Percentiles rank a stretch among this genome's conserved stretches.
These are phyloP conservation scores for Coelopa frigida DNA, from an alignment of 1,140 invertebrate genomes.

Conservation along the genomic window DNA sequence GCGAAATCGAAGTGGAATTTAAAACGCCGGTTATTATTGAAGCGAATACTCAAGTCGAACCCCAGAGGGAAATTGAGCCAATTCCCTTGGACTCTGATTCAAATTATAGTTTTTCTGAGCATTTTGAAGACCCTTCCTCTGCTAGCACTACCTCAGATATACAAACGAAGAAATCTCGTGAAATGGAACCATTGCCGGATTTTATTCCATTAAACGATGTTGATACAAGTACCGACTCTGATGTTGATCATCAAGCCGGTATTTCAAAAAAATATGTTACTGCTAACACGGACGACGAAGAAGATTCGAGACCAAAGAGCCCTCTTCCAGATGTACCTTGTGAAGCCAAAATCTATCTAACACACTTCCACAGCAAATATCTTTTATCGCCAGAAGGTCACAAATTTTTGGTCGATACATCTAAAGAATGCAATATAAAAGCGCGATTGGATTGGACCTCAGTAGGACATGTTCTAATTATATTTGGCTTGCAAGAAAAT, in stretches of 20 bases:
- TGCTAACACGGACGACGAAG: conserved; percentile 10
- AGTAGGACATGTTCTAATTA: conserved; percentile 44
- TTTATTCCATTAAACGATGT: conserved; percentile 24
- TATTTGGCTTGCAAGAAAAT: conserved; percentile 46
- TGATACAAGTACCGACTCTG: conserved; percentile 1
- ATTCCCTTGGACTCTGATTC: conserved; percentile 32
- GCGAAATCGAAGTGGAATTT: background rate
- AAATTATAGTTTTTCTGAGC: conserved; percentile 42
- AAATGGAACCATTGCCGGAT: conserved; percentile 27
- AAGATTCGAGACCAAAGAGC: background rate
- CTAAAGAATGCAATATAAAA: conserved; percentile 43
- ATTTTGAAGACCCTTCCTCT: conserved; percentile 32
- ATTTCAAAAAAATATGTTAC: conserved; percentile 12
- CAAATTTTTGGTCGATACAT: conserved; percentile 38
- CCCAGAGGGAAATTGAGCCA: background rate
- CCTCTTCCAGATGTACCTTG: conserved; percentile 20
- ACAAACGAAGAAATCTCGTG: background rate
- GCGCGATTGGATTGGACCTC: conserved; percentile 40
- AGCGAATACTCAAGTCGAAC: conserved; percentile 6
- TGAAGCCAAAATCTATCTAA: conserved; percentile 46
- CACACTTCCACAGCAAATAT: conserved; percentile 44
- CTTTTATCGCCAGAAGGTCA: conserved; percentile 45
- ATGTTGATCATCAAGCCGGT: background rate
- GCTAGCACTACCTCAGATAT: background rate
- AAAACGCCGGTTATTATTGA: conserved; percentile 1